These are phyloP conservation scores for Plodia interpunctella DNA, from an alignment of 1,140 invertebrate species.

Conservation along the genomic window DNA sequence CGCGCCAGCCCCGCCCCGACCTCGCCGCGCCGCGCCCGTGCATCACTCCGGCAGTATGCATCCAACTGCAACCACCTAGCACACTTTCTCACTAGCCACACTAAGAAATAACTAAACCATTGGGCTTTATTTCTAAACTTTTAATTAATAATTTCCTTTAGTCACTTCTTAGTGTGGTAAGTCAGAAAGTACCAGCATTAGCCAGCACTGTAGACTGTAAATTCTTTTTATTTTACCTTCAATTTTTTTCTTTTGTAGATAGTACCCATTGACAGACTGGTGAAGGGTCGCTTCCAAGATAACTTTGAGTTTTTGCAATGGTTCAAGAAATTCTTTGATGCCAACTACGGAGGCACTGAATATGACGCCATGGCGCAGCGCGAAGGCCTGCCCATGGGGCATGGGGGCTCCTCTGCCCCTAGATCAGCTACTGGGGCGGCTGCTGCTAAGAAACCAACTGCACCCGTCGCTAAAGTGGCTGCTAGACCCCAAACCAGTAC, in stretches of 20 bases:
- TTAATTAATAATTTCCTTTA: too few relatives aligned
- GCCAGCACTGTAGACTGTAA: too few relatives aligned
- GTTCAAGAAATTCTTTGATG: conserved; percentile 99
- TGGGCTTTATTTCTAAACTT: too few relatives aligned
- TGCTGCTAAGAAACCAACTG: conserved; percentile 58
- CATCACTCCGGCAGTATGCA: conserved; percentile 70
- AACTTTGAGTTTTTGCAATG: conserved; percentile 99
- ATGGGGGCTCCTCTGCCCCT: conserved; percentile 79
- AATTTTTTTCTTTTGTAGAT: conserved; percentile 84
- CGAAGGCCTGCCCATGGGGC: conserved; percentile 89
- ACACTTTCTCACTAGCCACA: too few relatives aligned
- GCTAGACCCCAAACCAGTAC: conserved; percentile 79
- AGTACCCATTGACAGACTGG: conserved; percentile 91
- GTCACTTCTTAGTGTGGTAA: too few relatives aligned
- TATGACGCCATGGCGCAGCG: conserved; percentile 93
- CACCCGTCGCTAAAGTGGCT: conserved; percentile 75
- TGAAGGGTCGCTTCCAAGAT: conserved; percentile 97
- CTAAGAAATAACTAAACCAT: too few relatives aligned
- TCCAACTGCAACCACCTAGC: conserved; percentile 26
- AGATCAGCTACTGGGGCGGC: conserved; percentile 62
- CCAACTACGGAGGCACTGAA: conserved; percentile 95
- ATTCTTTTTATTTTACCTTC: too few relatives aligned
- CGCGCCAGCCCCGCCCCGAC: conserved; percentile 30
- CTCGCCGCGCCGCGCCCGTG: conserved; percentile 39
- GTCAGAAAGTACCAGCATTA: too few relatives aligned